Base-by-base conservation (phyloP, 2,888 invertebrate species). In the Keiferia lycopersicella region DNA sequence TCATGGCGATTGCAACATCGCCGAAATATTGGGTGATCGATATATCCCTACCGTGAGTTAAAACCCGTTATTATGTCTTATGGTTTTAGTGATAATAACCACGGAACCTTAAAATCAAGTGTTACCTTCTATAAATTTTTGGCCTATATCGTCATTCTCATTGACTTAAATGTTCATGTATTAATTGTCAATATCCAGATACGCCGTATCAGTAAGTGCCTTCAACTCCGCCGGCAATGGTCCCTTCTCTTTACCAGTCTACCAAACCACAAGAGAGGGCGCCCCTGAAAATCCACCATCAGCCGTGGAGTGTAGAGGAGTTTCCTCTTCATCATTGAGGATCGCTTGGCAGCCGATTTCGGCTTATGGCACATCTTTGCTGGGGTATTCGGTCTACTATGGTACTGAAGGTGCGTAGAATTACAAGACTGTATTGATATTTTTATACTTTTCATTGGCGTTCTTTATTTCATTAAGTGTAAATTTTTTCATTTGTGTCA, bases 201-300 rank as follows among this genome's bases (percentile, higher is more conserved):
- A 98, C 84, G 95, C 96, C 63, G 94, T 98, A 11, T 94, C 95
- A 41, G 95, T 98, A 22, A 94, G 95, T 73, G 97, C 97, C 10
- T 96, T 96, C 79, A 98, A 98, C 82, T 94, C 95, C 57, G 95
- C 96, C 51, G 97, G 97, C 0, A 94, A 95, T 63, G 97, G 98
- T 0, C 96, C 97, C 0, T 94, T 95, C 71, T 96, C 97, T n/a
- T 87, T 94, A 8, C 94, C 95, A 11, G 93, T 96, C 2, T 94
- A 95, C 70, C 96, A 96, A 62, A 95, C 95, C 2, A 98, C 97
- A 0, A 94, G 96, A 69, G 97, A 97, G 93, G 97, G 97, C 87
- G 96, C 96, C 53, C 96, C 96, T 1, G 96, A 96, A 80, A 94
- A 94, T 8, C 92, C 96, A 0, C 96, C 96, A 12, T 93, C 94